These are phyloP conservation scores for Arenaria interpres DNA, from an alignment of 2,113 vertebrate genomes.

Conservation along the genomic window DNA sequence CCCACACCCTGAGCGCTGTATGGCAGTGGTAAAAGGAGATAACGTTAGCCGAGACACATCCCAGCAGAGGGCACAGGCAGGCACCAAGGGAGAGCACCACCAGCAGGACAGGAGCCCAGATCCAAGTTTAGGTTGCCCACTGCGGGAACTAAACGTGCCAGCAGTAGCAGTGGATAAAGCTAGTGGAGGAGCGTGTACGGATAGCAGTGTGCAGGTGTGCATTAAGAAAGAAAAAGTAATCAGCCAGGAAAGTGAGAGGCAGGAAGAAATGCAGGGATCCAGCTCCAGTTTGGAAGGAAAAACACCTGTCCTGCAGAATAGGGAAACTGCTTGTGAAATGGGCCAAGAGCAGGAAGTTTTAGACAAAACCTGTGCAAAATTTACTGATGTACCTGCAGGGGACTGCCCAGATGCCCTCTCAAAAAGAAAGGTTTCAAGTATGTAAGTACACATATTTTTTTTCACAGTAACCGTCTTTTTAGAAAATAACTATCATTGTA, in stretches of 20 bases:
- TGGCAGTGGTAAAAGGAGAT: not conserved
- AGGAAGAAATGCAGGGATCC: not conserved
- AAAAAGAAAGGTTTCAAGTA: conserved; percentile 68
- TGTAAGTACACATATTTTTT: conserved; percentile 76
- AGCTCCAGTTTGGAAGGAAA: conserved; percentile 1
- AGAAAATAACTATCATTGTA: not conserved
- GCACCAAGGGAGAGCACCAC: not conserved
- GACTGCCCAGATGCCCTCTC: conserved; percentile 43
- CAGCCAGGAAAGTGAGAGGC: not conserved
- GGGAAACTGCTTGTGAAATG: not conserved
- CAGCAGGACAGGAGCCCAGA: not conserved
- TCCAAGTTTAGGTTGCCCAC: not conserved
- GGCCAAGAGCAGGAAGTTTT: conserved; percentile 57
- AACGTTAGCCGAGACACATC: not conserved
- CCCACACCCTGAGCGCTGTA: not conserved
- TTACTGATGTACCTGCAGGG: conserved; percentile 73
- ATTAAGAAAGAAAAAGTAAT: not conserved
- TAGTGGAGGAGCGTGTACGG: not conserved
- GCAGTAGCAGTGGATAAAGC: not conserved
- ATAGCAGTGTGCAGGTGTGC: not conserved
- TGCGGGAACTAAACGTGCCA: not conserved
- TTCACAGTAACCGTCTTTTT: not conserved
- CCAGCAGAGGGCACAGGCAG: not conserved
- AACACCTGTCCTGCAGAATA: not conserved
- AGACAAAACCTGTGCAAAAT: conserved; percentile 80